These are phyloP conservation scores for Indri indri DNA, from an alignment of 2,113 vertebrate genomes.

Conservation along the genomic window DNA sequence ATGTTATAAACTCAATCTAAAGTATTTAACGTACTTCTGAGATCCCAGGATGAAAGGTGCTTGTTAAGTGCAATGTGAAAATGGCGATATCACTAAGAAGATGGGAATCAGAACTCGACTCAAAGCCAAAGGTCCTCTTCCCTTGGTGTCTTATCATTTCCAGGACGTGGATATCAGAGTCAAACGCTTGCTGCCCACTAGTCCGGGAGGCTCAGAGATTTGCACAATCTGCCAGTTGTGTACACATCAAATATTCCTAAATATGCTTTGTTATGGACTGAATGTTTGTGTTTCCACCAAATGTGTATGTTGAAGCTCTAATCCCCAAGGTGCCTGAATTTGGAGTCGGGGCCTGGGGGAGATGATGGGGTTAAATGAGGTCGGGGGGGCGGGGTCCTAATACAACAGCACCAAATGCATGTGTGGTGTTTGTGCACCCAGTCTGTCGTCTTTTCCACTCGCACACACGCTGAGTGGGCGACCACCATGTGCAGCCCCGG, in stretches of 20 bases:
- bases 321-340: not conserved
- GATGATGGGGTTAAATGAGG: not conserved
- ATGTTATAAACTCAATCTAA: not conserved
- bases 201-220: not conserved
- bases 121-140: not conserved
- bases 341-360: not conserved
- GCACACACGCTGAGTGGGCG: fast-evolving
- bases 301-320: not conserved
- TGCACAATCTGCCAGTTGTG: not conserved
- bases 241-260: not conserved
- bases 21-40: not conserved
- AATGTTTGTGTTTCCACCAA: not conserved
- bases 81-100: not conserved
- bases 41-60: not conserved
- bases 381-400: no score
- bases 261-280: not conserved
- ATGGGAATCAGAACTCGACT: not conserved
- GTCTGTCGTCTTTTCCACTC: no score
- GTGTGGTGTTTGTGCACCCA: not conserved
- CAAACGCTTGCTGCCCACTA: not conserved
- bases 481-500: fast-evolving
- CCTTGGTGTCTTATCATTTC: not conserved
- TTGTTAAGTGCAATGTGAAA: not conserved
- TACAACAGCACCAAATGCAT: not conserved
- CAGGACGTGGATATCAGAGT: not conserved